phyloP scores from a whole-genome alignment of 2,113 vertebrate genomes.

The Panthera uncia region DNA sequence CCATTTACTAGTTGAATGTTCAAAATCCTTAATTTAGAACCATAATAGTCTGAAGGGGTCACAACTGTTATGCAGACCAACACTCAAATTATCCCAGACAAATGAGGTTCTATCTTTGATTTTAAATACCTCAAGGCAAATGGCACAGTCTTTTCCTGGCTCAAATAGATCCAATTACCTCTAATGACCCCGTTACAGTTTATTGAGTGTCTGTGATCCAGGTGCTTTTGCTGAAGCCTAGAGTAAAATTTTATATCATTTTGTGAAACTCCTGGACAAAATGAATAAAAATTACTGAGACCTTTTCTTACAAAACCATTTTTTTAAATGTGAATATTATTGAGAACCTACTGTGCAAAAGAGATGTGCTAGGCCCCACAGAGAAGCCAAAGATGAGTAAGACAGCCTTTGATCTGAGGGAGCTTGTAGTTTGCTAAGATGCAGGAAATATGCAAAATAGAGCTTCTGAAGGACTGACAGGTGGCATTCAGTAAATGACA shows the following conservation, averaged over 20 bases:
- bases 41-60: not conserved
- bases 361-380: not conserved
- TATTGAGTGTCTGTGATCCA: constrained; percentile 48
- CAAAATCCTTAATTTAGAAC: not conserved
- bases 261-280: constrained; percentile 9
- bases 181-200: constrained; percentile 59
- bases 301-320: not conserved
- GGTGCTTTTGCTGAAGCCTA: constrained; percentile 25
- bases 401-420: not conserved
- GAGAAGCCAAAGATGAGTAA: not conserved
- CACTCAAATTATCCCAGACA: constrained; percentile 34
- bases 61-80: not conserved
- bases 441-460: not conserved
- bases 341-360: not conserved
- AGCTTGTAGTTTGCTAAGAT: not conserved
- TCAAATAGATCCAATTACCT: constrained; percentile 66
- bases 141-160: constrained; percentile 29
- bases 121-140: constrained; percentile 60
- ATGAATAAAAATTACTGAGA: constrained; percentile 34
- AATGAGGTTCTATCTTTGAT: constrained; percentile 53
- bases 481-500: not conserved
- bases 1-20: constrained; percentile 22
- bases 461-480: not conserved
- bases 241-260: constrained; percentile 46
- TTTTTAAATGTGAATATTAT: not conserved